Base-by-base conservation (phyloP, 2,113 vertebrate species). In the Pluvialis apricaria region DNA sequence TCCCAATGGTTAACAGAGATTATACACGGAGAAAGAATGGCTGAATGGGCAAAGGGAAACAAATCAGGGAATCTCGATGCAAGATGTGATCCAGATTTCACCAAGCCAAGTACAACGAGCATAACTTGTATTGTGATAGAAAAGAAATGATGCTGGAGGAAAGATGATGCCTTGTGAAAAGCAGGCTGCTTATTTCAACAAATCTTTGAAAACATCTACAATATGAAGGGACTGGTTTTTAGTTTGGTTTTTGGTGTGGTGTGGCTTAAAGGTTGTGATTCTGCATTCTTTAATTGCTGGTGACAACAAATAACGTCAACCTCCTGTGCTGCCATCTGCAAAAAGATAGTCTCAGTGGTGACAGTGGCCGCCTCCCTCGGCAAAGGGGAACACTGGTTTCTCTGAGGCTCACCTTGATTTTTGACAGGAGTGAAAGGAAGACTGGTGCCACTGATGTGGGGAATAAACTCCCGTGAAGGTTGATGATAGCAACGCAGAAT, bases 161-260 rank as follows among this genome's bases (percentile, higher is more conserved):
- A 77, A 90, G 9, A 70, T 5, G 17, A 44, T 29, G 26, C 10
- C 38, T 64, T 82, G 34, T 60, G 47, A 69, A 77, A 85, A 85
- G 10, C 2, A 72, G 26, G 13, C 6, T 61, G 42, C 47, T 82
- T 76, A 18, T 64, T 71, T 79, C 52, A 65, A 68, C 11, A 82
- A n/a, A 47, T 26, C 26, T 38, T 69, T 61, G 44, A 82, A 86
- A 72, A 36, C 4, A 7, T n/a, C 17, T 65, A 32, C 44, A 76
- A 31, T 82, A 57, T 15, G 44, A 62, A 69, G 2, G 6, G 24
- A 5, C 7, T 4, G 0, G 0, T 40, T 28, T 26, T 79, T 45
- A 36, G 44, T 31, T 52, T 77, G 1, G 1, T 88, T 76, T 82
- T 69, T 52, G 52, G 57, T 32, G 15, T 3, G 4, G 29, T 6